A percentile compares a stretch with the other conserved stretches of the same genome.
These are phyloP conservation scores for Spilogale gracilis DNA, from an alignment of 2,113 vertebrate species.

Conservation along the genomic window DNA sequence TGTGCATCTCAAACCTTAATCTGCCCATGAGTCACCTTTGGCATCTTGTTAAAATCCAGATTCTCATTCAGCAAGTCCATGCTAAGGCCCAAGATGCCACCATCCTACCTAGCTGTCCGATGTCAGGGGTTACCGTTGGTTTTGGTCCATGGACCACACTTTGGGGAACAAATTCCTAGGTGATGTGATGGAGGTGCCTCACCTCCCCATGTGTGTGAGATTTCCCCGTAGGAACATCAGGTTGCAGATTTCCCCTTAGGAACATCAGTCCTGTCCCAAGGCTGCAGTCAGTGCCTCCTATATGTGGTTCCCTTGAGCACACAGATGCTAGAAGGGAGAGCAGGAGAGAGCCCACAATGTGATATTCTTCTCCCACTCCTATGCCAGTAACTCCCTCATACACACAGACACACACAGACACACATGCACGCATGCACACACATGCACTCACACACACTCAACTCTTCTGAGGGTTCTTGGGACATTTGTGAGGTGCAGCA, in stretches of 20 bases:
- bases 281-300: not conserved
- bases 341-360: not conserved
- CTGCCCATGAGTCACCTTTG: not conserved
- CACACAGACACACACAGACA: not conserved
- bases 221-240: not conserved
- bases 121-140: not conserved
- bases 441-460: not conserved
- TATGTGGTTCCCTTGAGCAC: not conserved
- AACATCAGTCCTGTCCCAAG: not conserved
- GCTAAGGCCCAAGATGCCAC: not conserved
- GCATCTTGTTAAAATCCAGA: not conserved
- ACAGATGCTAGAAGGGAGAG: not conserved
- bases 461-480: not conserved
- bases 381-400: not conserved
- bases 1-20: not conserved
- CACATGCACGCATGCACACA: not conserved
- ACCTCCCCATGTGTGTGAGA: fast-evolving
- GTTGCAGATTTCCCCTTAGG: no score
- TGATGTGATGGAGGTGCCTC: not conserved
- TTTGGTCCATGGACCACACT: not conserved
- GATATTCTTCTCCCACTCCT: not conserved
- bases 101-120: not conserved
- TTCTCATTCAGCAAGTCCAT: not conserved
- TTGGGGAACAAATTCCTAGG: not conserved
- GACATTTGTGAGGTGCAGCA: no score